Evolutionary conservation across 92 coral and sea anemone species (phyloP).

Genomic region (Ricordea florida): DNA sequence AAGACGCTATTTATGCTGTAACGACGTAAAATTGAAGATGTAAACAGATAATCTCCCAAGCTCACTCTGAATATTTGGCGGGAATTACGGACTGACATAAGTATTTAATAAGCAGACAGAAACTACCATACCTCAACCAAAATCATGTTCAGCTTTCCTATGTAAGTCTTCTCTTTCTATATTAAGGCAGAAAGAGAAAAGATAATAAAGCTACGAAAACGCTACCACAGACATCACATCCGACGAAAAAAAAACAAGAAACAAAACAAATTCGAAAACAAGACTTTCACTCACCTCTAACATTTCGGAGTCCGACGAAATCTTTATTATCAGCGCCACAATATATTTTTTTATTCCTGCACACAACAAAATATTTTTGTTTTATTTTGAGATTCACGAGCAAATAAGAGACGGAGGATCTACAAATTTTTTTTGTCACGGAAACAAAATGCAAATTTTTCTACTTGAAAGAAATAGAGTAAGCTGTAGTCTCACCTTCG

Average conservation of each 20-base stretch:
- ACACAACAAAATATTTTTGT: background rate
- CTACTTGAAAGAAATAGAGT: background rate
- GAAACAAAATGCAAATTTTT: background rate
- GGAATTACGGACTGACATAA: constrained; percentile 30
- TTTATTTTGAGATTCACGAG: background rate
- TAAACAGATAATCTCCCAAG: background rate
- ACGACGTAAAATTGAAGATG: no score
- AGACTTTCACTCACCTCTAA: constrained; percentile 72
- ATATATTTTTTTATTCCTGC: constrained; percentile 96
- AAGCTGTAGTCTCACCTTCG: constrained; percentile 68
- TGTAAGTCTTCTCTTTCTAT: constrained; percentile 93
- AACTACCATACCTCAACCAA: constrained; percentile 87
- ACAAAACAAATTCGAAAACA: constrained; percentile 1
- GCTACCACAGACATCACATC: background rate
- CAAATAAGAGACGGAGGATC: background rate
- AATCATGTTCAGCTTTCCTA: constrained; percentile 96
- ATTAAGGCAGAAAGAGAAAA: background rate
- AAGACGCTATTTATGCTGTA: no score
- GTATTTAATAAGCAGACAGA: background rate
- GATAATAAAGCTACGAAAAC: constrained; percentile 16
- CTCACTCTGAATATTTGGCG: constrained; percentile 48
- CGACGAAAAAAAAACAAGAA: constrained; percentile 7
- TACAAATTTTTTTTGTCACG: background rate
- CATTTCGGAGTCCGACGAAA: constrained; percentile 83
- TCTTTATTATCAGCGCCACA: constrained; percentile 95